phyloP scores from a whole-genome alignment of 2,797 vertebrate genomes.

The Champsocephalus esox region DNA sequence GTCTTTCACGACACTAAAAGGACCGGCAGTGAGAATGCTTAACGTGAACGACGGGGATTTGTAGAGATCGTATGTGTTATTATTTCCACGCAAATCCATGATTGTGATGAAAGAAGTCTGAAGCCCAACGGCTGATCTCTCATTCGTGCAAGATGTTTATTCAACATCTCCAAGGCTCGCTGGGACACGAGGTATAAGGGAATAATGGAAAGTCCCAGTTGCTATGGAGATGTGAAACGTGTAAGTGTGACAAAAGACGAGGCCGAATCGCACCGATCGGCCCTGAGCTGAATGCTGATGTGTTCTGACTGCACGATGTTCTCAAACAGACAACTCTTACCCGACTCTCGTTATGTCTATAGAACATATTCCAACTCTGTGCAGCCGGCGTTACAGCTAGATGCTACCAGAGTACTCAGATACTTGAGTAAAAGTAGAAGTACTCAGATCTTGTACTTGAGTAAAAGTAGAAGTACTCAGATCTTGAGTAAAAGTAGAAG shows the following conservation, averaged over 20 bases:
- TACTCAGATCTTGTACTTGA: no score
- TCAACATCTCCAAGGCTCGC: constrained; percentile 50
- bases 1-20: background rate
- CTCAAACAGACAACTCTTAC: constrained; percentile 30
- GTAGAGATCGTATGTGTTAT: background rate
- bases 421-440: no score
- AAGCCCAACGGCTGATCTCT: constrained; percentile 23
- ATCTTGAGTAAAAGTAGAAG: no score
- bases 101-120: background rate
- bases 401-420: background rate
- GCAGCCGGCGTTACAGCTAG: background rate
- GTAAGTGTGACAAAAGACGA: constrained; percentile 72
- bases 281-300: constrained; percentile 59
- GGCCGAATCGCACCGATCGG: constrained; percentile 67
- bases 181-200: constrained; percentile 33
- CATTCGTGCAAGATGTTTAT: constrained; percentile 34
- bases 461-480: no score
- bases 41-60: background rate
- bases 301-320: constrained; percentile 42
- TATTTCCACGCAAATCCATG: background rate
- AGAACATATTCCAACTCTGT: background rate
- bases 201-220: constrained; percentile 66
- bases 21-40: background rate
- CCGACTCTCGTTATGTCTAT: constrained; percentile 38
- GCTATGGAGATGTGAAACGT: constrained; percentile 71